These are phyloP conservation scores for Leptopilina syphax DNA, from an alignment of 2,888 invertebrate genomes.

Conservation along the genomic window DNA sequence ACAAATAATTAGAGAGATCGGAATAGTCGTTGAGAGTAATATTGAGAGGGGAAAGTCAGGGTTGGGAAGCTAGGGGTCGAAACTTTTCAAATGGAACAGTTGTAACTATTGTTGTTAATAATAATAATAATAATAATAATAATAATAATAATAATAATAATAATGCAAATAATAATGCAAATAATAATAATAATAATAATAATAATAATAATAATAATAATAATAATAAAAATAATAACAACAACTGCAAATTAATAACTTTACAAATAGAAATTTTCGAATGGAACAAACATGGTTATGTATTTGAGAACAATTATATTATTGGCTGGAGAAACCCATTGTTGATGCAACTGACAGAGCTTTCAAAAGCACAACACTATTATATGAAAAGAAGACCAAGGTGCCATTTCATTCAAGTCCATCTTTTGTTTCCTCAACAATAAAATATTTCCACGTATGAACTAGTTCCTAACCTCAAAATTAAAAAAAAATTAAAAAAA, in stretches of 20 bases:
- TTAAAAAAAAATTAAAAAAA: too few relatives aligned
- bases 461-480: not conserved
- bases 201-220: too few relatives aligned
- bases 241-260: not conserved
- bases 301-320: not conserved
- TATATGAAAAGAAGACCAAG: conserved; percentile 8
- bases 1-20: too few relatives aligned
- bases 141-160: too few relatives aligned
- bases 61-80: too few relatives aligned
- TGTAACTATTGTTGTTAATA: too few relatives aligned
- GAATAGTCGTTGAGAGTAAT: too few relatives aligned
- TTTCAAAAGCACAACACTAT: conserved; percentile 9
- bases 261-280: not conserved
- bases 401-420: conserved; percentile 22
- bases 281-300: not conserved
- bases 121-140: too few relatives aligned
- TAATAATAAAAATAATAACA: not conserved
- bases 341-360: not conserved
- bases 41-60: too few relatives aligned
- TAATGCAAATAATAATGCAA: too few relatives aligned
- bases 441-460: conserved; percentile 1
- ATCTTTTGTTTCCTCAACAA: conserved; percentile 31
- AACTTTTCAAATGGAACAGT: too few relatives aligned
- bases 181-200: too few relatives aligned
- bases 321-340: not conserved